phyloP scores from a whole-genome alignment of 2,113 vertebrate species.

The Oryzias celebensis region DNA sequence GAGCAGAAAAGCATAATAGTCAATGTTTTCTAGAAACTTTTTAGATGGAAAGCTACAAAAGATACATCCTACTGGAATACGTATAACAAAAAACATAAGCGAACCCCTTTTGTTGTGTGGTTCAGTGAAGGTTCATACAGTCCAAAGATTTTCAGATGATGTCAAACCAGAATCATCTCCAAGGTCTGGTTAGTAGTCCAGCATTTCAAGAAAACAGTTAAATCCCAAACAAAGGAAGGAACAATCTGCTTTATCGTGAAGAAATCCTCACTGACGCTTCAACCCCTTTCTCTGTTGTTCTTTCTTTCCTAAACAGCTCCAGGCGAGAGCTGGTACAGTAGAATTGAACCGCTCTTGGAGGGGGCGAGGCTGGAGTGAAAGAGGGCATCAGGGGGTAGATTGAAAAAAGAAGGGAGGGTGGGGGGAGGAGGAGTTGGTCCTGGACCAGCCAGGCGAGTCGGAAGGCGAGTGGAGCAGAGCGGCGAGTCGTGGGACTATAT shows the following conservation, averaged over 20 bases:
- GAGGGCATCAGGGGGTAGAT: conserved; percentile 53
- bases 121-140: too few relatives aligned
- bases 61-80: conserved; percentile 5
- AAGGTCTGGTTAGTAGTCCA: conserved; percentile 12
- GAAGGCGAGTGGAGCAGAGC: conserved; percentile 40
- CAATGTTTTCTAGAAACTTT: conserved; percentile 32
- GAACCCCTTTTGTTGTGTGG: background rate
- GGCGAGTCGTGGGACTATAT: conserved; percentile 70
- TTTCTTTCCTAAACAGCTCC: conserved; percentile 48
- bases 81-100: background rate
- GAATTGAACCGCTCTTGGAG: conserved; percentile 47
- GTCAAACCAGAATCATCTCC: conserved; percentile 23
- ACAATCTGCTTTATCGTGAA: conserved; percentile 15
- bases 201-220: conserved; percentile 16
- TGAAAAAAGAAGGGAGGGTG: conserved; percentile 16
- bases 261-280: conserved; percentile 44
- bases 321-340: conserved; percentile 47
- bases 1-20: conserved; percentile 48
- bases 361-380: conserved; percentile 41
- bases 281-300: conserved; percentile 46
- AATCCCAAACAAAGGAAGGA: conserved; percentile 58
- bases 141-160: too few relatives aligned
- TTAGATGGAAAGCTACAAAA: conserved; percentile 11
- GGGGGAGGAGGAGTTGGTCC: conserved; percentile 46
- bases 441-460: conserved; percentile 53